Conservation (phyloP, 2,888 invertebrate genomes). For the Andrena camellia region DNA sequence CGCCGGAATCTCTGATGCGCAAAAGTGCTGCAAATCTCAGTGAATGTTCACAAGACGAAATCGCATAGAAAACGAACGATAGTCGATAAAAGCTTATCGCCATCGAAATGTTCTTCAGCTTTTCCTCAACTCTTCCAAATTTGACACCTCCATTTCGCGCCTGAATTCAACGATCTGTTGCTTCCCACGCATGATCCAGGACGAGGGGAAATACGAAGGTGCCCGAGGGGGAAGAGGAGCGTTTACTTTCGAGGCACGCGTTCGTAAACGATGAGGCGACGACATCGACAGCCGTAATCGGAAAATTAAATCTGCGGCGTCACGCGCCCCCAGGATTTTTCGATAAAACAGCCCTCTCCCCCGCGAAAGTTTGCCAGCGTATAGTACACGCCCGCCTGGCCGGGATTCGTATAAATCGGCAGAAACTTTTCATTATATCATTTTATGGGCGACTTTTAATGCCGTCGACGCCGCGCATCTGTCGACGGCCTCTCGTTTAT, state of each 20-base stretch:
- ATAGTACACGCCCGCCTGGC: slow-evolving; percentile 5
- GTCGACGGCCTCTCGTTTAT: slow-evolving; percentile 48
- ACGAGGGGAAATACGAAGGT: background rate
- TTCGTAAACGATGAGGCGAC: slow-evolving; percentile 1
- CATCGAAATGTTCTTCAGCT: no score
- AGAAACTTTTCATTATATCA: slow-evolving; percentile 15
- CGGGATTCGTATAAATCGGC: slow-evolving; percentile 1
- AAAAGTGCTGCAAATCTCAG: no score
- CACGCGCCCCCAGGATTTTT: slow-evolving; percentile 1
- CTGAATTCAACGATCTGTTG: background rate
- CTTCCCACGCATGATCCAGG: no score
- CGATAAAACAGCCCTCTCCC: background rate
- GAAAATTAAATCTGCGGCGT: slow-evolving; percentile 13
- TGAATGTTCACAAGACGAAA: no score
- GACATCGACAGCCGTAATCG: background rate
- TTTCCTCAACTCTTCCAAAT: no score
- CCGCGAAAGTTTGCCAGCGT: background rate
- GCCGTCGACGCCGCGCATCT: slow-evolving; percentile 1
- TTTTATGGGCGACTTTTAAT: slow-evolving; percentile 36
- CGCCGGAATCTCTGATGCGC: no score
- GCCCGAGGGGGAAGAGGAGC: background rate
- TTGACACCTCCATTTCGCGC: background rate
- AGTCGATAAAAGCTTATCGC: no score
- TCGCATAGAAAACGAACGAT: no score
- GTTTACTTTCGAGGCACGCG: slow-evolving; percentile 2